Base-by-base conservation (phyloP, 2,888 invertebrate genomes). In the Phymatocera aterrima region DNA sequence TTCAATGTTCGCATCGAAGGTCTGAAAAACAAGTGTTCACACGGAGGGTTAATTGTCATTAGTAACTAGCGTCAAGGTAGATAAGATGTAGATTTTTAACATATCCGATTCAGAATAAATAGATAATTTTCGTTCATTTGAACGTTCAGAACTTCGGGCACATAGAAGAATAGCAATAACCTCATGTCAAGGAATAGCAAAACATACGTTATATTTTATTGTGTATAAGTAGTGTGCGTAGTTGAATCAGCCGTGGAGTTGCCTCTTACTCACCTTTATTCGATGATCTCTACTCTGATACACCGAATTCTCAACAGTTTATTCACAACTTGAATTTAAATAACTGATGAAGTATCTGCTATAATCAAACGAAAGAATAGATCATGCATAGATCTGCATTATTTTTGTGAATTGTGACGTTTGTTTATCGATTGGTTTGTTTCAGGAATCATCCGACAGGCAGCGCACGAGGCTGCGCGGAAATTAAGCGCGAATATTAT, bases 291-390 rank as follows among this genome's bases (percentile, higher is more conserved):
- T 51, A 72, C 21, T 51, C 31, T n/a, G 21, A 72, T 43, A 24
- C 43, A 31, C 31, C 3, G 34, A 72, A 34, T 51, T 51, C 34
- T 3, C 24, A 48, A 1, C 18, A 48, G 34, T 68, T 46, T 46
- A 68, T 46, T 68, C 46, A 68, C 24, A 68, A 68, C 18, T 68
- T 5, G 40, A 68, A 43, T 68, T 68, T 43, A 24, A 72, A 72
- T 72, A 72, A 28, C 34, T 72, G 34, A 72, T 72, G n/a, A n/a
- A n/a, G n/a, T 48, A 43, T 72, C 28, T 64, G 15, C 15, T 24
- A 3, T 3, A 12, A 28, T 28, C 18, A 28, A 28, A 48, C 46
- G 48, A 8, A 28, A 70, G n/a, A 31, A 4, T 21, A 68, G 21
- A 43, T n/a, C n/a, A n/a, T n/a, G n/a, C n/a, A n/a, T n/a, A n/a